Evolutionary conservation across 2,113 vertebrate genomes (phyloP).

Genomic region (Phaethon lepturus): DNA sequence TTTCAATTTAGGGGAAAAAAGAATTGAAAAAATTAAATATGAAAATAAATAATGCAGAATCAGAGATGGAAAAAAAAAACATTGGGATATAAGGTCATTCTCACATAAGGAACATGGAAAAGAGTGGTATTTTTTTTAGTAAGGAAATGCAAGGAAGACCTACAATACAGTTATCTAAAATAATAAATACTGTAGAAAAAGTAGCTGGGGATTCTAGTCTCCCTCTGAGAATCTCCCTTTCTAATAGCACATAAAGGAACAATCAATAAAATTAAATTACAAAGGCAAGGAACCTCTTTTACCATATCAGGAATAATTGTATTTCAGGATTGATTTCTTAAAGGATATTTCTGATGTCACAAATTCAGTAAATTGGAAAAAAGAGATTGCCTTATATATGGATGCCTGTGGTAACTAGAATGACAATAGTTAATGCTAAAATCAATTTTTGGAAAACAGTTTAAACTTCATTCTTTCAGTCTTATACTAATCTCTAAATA

Average conservation of each 20-base stretch:
- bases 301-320: not conserved
- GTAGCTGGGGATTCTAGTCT: not conserved
- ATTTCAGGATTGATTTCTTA: not conserved
- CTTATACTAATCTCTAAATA: not conserved
- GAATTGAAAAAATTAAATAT: not conserved
- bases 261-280: not conserved
- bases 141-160: rapidly evolving
- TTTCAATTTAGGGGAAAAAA: not conserved
- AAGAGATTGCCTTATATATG: not conserved
- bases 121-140: not conserved
- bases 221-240: not conserved
- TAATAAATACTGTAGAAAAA: not conserved
- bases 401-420: not conserved
- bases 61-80: not conserved
- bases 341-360: not conserved
- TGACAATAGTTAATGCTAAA: not conserved
- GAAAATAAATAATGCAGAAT: not conserved
- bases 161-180: not conserved
- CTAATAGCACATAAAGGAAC: not conserved
- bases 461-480: not conserved
- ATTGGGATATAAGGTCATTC: not conserved
- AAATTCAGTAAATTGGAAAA: not conserved
- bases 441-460: not conserved
- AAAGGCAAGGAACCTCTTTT: not conserved
- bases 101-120: not conserved